Conservation (phyloP, 2,797 vertebrate genomes). For the Acanthurus leucopareius region DNA sequence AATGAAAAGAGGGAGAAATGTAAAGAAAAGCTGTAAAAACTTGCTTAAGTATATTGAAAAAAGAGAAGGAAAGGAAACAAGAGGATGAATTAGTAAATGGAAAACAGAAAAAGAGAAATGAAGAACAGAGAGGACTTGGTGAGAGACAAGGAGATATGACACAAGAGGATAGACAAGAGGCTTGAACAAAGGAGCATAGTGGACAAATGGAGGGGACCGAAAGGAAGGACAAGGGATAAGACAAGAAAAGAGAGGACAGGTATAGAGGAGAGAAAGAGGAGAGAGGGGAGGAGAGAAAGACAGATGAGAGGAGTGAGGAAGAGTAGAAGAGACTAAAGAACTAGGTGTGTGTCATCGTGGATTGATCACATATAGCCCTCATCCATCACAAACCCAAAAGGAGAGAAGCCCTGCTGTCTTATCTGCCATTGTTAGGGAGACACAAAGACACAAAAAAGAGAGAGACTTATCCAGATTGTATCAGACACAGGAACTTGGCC, state of each 20-base stretch:
- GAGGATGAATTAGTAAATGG: too few species aligned
- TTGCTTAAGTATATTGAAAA: too few species aligned
- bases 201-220: too few species aligned
- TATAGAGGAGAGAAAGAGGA: background rate
- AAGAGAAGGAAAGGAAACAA: too few species aligned
- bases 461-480: background rate
- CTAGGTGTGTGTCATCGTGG: constrained; percentile 36
- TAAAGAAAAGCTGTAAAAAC: background rate
- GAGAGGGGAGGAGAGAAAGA: background rate
- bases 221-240: background rate
- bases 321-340: background rate
- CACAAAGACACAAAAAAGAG: constrained; percentile 7
- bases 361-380: constrained; percentile 52
- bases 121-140: too few species aligned
- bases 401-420: constrained; percentile 67
- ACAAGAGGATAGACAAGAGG: background rate
- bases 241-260: background rate
- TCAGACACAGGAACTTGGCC: background rate
- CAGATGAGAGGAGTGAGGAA: too few species aligned
- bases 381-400: constrained; percentile 69
- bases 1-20: background rate
- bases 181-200: background rate
- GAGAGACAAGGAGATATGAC: too few species aligned
- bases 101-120: too few species aligned
- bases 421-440: constrained; percentile 18